Evolutionary conservation across 2,113 vertebrate species (phyloP), one percentile per base, ranked within the genome.

Genomic region (Choloepus hoffmanni): DNA sequence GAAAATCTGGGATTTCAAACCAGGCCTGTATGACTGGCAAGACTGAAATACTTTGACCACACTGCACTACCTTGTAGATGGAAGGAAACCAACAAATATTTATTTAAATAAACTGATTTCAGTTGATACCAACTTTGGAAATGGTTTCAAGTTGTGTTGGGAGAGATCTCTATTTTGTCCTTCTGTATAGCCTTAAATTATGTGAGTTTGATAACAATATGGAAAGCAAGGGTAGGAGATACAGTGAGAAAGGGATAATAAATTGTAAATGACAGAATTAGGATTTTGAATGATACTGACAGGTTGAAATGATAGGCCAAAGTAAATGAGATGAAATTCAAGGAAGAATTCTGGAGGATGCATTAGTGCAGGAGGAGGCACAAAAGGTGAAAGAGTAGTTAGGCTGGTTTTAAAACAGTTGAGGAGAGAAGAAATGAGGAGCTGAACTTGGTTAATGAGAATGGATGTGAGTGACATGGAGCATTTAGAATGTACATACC

Each of bases 221-320:
- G 63, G 62, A 95, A 92, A 89, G 48, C 7, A 65, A 73, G 9
- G 18, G 11, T 45, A 0, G 6, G 18, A 24, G 2, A 62, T 85
- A 62, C 6, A 83, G 11, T 0, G 16, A 79, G 16, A 9, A 13
- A 94, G 4, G 11, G 48, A 62, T 79, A 92, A 76, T 70, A 91
- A 95, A 40, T 65, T 60, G 53, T 90, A 79, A 45, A 84, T 86
- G 94, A 86, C 86, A 93, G 45, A 94, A 92, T 94, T 92, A 86
- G 58, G 83, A 97, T 93, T 89, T 92, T 96, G 78, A 96, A 45
- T 95, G 91, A 95, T 89, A 79, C 36, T 79, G 97, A 94, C 96
- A 96, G 86, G 78, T 89, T 91, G 89, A 93, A 94, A 95, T 84
- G 83, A 94, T 73, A 62, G 68, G 78, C 94, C 96, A 74, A 95